Percentiles rank a stretch among this genome's conserved stretches.
Evolutionary conservation across 2,888 invertebrate species (phyloP).

Genomic region (Tachina grossa): DNA sequence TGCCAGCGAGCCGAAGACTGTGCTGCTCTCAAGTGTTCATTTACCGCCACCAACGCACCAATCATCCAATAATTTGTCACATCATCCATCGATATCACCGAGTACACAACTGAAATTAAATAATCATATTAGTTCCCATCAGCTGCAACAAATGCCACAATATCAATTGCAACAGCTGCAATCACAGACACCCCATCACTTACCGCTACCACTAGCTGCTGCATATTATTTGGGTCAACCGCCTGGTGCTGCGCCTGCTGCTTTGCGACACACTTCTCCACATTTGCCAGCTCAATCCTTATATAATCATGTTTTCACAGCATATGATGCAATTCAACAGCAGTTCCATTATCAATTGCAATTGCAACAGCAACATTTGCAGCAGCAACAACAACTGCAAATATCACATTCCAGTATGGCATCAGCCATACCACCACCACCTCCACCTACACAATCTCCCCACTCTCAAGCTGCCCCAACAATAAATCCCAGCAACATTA

Average conservation of each 20-base stretch:
- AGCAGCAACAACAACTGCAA: slow-evolving; percentile 71
- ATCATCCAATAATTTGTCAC: slow-evolving; percentile 50
- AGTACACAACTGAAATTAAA: slow-evolving; percentile 80
- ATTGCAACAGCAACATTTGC: slow-evolving; percentile 74
- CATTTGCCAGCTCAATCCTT: slow-evolving; percentile 71
- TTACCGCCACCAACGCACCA: slow-evolving; percentile 49
- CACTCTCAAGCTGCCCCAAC: slow-evolving; percentile 49
- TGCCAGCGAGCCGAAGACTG: slow-evolving; percentile 32
- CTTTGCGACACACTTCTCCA: slow-evolving; percentile 59
- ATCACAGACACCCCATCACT: slow-evolving; percentile 56
- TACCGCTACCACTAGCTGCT: slow-evolving; percentile 68
- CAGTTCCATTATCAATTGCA: slow-evolving; percentile 74
- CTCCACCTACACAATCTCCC: slow-evolving; percentile 57
- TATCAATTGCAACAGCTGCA: slow-evolving; percentile 76
- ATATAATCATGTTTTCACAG: slow-evolving; percentile 73
- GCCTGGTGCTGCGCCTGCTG: slow-evolving; percentile 41
- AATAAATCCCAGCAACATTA: slow-evolving; percentile 43
- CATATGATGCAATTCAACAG: slow-evolving; percentile 73
- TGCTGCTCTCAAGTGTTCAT: slow-evolving; percentile 54
- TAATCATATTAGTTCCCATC: slow-evolving; percentile 80
- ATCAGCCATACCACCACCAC: slow-evolving; percentile 62
- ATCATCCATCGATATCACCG: slow-evolving; percentile 78
- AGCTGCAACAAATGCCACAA: slow-evolving; percentile 77
- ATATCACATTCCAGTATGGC: slow-evolving; percentile 66
- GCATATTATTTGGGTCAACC: slow-evolving; percentile 77